Base-by-base conservation (phyloP, 2,888 invertebrate genomes). In the Drosophila diplacantha region DNA sequence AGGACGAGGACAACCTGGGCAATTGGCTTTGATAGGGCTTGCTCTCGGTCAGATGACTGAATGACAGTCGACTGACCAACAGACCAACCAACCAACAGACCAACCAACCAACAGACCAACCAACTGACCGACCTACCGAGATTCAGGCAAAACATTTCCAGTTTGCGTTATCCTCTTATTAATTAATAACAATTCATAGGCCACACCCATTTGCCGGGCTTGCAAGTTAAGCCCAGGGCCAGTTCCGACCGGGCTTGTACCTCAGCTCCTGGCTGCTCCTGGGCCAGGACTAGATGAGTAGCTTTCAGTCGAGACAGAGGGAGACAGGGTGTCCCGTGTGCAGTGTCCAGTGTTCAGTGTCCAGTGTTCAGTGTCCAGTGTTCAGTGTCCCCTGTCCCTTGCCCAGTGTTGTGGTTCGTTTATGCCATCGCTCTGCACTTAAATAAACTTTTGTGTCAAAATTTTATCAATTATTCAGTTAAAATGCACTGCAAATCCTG, bases 1-100 rank as follows among this genome's bases (percentile, higher is more conserved):
- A 39, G 20, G 43, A 37, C 24, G 16, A 12, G 35, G 53, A 55
- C 37, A 44, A 18, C 29, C 44, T 18, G 26, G 41, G 66, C 77
- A 80, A 82, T 76, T 78, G 81, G 83, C 77, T 82, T 72, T 73
- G 76, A 79, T 79, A 70, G 62, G 61, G 65, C 69, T 66, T 66
- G 66, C 66, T 50, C 52, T 68, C 35, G 32, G 38, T 4, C 35
- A 26, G 44, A 32, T 38, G 51, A 14, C 31, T 41, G 44, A 16
- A 12, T 24, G 51, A 29, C 29, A 29, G 29, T 11, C 29, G 29
- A 29, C 31, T 4, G 16, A 34, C 34, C 14, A 5, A 24, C 3
- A 6, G 26, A 26, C 31, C n/a, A 7, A 32, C n/a, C 3, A 5
- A 12, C 5, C 26, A 11, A 26, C 3, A 3, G 26, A 26, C 31